phyloP scores from a whole-genome alignment of 2,113 vertebrate species.

The Gymnogyps californianus region DNA sequence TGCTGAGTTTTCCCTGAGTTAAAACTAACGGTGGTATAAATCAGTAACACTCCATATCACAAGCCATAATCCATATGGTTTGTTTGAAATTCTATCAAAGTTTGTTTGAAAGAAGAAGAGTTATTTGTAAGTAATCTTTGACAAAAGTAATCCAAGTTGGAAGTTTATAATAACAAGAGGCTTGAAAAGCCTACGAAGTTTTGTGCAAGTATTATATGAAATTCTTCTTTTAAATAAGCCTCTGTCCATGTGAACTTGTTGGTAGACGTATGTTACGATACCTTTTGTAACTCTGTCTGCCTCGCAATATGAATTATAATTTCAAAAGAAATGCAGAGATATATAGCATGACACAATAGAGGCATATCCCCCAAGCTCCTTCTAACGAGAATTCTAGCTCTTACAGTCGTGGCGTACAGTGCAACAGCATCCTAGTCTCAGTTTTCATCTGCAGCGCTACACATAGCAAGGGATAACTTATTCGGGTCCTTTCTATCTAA shows the following conservation, averaged over 20 bases:
- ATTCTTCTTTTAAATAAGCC: background rate
- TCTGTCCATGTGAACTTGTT: background rate
- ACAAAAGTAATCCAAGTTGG: background rate
- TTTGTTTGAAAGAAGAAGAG: background rate
- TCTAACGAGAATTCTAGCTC: background rate
- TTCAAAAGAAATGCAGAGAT: background rate
- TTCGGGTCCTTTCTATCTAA: background rate
- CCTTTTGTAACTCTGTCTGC: background rate
- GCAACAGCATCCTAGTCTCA: background rate
- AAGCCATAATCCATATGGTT: background rate
- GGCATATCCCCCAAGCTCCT: background rate
- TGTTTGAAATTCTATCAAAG: background rate
- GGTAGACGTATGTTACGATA: rapidly evolving
- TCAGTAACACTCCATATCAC: background rate
- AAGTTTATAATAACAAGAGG: background rate
- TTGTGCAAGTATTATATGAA: rapidly evolving
- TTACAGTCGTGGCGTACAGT: rapidly evolving
- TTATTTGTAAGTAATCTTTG: background rate
- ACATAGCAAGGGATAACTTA: background rate
- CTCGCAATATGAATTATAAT: rapidly evolving
- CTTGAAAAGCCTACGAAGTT: background rate
- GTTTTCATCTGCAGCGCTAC: background rate
- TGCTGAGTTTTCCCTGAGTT: background rate
- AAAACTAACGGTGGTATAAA: background rate
- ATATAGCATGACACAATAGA: rapidly evolving